These are phyloP conservation scores for Cabera pusaria DNA, from an alignment of 2,888 invertebrate genomes.

Conservation along the genomic window DNA sequence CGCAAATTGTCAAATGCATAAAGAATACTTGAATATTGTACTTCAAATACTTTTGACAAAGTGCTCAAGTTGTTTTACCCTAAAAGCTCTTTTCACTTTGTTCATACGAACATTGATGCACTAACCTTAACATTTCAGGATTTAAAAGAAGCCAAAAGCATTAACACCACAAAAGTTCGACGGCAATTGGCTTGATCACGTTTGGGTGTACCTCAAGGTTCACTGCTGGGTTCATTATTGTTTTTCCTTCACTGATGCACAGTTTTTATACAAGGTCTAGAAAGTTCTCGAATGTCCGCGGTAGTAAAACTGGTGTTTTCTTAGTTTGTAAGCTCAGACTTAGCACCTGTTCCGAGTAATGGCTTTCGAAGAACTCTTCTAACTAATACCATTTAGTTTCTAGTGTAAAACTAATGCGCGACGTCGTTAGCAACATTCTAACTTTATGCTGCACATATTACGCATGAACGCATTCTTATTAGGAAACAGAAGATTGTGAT, in stretches of 20 bases:
- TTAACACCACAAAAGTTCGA: constrained; percentile 2
- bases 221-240: constrained; percentile 6
- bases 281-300: constrained; percentile 8
- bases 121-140: constrained; percentile 8
- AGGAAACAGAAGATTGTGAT: constrained; percentile 1
- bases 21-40: constrained; percentile 5
- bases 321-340: constrained; percentile 17
- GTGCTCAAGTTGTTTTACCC: constrained; percentile 1
- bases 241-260: constrained; percentile 5
- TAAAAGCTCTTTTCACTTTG: constrained; percentile 11
- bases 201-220: constrained; percentile 13
- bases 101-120: constrained; percentile 3
- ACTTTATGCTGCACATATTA: constrained; percentile 6
- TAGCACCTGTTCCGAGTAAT: constrained; percentile 17
- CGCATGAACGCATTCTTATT: constrained; percentile 2
- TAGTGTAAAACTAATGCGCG: constrained; percentile 15
- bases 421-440: constrained; percentile 19
- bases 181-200: constrained; percentile 5
- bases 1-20: background rate
- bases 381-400: constrained; percentile 25
- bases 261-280: constrained; percentile 9
- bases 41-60: constrained; percentile 18
- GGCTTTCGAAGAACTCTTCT: constrained; percentile 19
- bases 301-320: constrained; percentile 11
- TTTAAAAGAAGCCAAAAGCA: constrained; percentile 3